Base-by-base conservation (phyloP, 2,113 vertebrate species). In the Oryctolagus cuniculus region DNA sequence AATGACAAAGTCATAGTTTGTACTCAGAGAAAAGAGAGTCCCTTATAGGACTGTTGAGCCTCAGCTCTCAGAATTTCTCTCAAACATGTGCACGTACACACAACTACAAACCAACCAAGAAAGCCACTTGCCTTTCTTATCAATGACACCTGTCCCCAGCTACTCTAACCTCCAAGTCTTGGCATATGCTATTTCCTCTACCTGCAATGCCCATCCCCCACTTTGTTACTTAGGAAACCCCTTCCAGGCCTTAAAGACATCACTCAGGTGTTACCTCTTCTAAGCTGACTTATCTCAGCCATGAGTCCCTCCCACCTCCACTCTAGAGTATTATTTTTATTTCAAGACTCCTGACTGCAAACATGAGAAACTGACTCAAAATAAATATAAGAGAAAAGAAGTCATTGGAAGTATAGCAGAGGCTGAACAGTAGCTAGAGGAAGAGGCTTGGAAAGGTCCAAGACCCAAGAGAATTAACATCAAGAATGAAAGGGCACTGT, bases 51-150 rank as follows among this genome's bases (percentile, higher is more conserved):
- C 19, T 4, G 3, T 29, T 24, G 44, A 34, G 38, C 58, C 51
- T 95, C 64, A 77, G 75, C 24, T 63, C 15, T 87, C 67, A 86
- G 31, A 64, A 79, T 17, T 89, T 63, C 53, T 82, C 74, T 91
- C 51, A 66, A 63, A 44, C 5, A 27, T 38, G 31, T 29, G 19
- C 36, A 25, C 27, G 8, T n/a, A 64, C 27, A 55, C 34, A 64
- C 11, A 34, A 4, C 64, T 78, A 31, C 80, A 79, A 19, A 90
- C 72, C 13, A 78, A 63, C 49, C 73, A 38, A 34, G 27, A 79
- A 89, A 75, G 53, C 66, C 27, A 36, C 73, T 81, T 69, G n/a
- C 64, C 93, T 94, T 93, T 94, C 77, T 79, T 96, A 67, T 66
- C 15, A 44, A 15, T 31, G 36, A 58, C 92, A 79, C 69, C 49